Evolutionary conservation across 2,888 invertebrate species (phyloP), one percentile per base, ranked within the genome.

Genomic region (Nomada ferruginata): DNA sequence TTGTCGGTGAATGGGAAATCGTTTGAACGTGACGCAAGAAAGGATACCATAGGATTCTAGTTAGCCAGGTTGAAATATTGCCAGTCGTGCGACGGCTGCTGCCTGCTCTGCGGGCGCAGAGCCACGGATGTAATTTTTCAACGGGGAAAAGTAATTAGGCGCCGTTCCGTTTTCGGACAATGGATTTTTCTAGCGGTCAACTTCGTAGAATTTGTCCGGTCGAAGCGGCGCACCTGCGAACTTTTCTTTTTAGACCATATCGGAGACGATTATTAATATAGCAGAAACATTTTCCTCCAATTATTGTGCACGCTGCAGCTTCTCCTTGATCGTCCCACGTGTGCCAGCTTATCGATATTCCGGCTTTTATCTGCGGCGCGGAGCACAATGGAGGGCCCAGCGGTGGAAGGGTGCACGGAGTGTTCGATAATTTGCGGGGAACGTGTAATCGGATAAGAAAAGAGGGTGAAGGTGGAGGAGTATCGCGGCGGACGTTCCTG

Each of bases 371-470:
- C 13, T 52, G 11, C 23, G 42, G 20, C n/a, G 18, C 9, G 15
- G 7, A 13, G 42, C 20, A 69, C 78, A 69, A 69, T 60, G 10
- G 61, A 18, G 18, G n/a, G 44, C n/a, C 20, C 29, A 13, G 42
- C 23, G 23, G 26, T 42, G 42, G 55, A 66, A 72, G 50, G 59
- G 26, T 52, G 44, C 26, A 44, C 20, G 20, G 13, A n/a, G 47
- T 50, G 65, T 47, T 82, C 82, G 66, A 83, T 71, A 74, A 74
- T 83, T 71, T 63, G 61, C 70, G 82, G 69, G 42, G 70, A 57
- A 52, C 36, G 72, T 52, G 82, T 61, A 77, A 77, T 82, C 61
- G 76, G 72, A 72, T 53, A 57, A 70, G 69, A 53, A 80, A 42
- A 50, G 20, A 23, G 59, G 18, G 4, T 36, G 20, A 23, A 29